Conservation (phyloP, 2,113 vertebrate species). For the Thunnus thynnus region DNA sequence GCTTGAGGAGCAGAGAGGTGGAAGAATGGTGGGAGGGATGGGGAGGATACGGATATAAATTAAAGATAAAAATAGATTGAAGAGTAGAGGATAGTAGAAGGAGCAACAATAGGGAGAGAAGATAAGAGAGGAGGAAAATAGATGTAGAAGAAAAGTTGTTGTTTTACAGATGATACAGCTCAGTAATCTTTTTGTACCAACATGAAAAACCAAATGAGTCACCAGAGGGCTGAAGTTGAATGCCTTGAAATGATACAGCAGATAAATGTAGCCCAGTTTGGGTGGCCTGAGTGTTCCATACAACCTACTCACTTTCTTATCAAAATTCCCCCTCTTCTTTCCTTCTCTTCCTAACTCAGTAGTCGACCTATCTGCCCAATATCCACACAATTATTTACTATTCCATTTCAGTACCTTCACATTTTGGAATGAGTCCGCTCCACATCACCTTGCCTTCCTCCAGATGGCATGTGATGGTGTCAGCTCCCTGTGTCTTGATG, state of each 20-base stretch:
- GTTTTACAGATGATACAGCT: conserved; percentile 9
- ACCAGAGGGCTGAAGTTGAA: conserved; percentile 43
- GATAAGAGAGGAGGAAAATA: not conserved
- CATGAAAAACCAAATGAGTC: conserved; percentile 54
- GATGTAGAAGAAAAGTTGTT: not conserved
- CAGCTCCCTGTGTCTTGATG: conserved; percentile 97
- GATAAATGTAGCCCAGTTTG: conserved; percentile 38
- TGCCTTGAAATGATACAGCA: conserved; percentile 29
- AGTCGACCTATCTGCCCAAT: conserved; percentile 12
- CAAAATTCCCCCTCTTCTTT: not conserved
- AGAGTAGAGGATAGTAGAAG: not conserved
- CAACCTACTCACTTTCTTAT: conserved; percentile 31
- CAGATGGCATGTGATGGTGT: conserved; percentile 96
- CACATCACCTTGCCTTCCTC: conserved; percentile 96
- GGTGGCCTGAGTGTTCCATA: conserved; percentile 21
- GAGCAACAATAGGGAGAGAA: not conserved
- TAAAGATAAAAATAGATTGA: not conserved
- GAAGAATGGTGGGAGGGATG: not conserved
- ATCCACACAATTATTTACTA: conserved; percentile 9
- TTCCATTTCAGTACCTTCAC: conserved; percentile 89
- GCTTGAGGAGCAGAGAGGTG: conserved; percentile 81
- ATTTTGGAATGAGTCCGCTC: conserved; percentile 96
- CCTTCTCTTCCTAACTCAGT: conserved; percentile 11
- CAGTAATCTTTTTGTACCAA: conserved; percentile 20
- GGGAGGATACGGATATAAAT: conserved; percentile 4